Percentiles rank a stretch among this genome's conserved stretches.
These are phyloP conservation scores for Apaloderma vittatum DNA, from an alignment of 2,113 vertebrate genomes.

Conservation along the genomic window DNA sequence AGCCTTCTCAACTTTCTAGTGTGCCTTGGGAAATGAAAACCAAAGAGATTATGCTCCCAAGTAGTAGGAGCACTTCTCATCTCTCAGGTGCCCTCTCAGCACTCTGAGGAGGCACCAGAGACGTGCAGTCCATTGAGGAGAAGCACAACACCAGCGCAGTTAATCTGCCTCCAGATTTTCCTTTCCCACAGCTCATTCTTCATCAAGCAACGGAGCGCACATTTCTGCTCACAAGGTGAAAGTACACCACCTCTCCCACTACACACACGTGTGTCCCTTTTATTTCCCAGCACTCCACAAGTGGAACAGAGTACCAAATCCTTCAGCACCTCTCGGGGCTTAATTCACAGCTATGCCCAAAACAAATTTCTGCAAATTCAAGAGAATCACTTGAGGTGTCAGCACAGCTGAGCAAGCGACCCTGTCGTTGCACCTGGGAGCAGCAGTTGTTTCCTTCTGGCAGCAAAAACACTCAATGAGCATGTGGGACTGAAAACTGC, in stretches of 20 bases:
- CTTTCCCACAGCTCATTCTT: neutral
- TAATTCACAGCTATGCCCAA: neutral
- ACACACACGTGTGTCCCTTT: accelerated
- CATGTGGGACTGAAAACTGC: slow-evolving; percentile 21
- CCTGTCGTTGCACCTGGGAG: neutral
- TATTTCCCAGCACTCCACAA: neutral
- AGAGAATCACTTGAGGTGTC: neutral
- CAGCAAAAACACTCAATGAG: slow-evolving; percentile 29
- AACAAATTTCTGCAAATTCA: neutral
- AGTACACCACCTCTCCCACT: neutral
- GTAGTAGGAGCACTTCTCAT: accelerated
- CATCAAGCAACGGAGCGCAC: neutral
- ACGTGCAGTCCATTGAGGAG: accelerated
- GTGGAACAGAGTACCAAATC: neutral
- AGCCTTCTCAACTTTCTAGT: neutral
- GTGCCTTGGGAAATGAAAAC: neutral
- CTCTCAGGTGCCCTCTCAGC: neutral
- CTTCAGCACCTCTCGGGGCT: neutral
- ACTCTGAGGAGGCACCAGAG: neutral
- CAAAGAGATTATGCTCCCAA: neutral
- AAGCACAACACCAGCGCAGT: neutral
- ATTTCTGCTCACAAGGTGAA: neutral
- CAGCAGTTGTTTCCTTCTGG: neutral
- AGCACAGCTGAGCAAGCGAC: neutral
- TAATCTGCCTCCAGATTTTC: neutral